These are phyloP conservation scores for Astyanax mexicanus DNA, from an alignment of 2,797 vertebrate species.

Conservation along the genomic window DNA sequence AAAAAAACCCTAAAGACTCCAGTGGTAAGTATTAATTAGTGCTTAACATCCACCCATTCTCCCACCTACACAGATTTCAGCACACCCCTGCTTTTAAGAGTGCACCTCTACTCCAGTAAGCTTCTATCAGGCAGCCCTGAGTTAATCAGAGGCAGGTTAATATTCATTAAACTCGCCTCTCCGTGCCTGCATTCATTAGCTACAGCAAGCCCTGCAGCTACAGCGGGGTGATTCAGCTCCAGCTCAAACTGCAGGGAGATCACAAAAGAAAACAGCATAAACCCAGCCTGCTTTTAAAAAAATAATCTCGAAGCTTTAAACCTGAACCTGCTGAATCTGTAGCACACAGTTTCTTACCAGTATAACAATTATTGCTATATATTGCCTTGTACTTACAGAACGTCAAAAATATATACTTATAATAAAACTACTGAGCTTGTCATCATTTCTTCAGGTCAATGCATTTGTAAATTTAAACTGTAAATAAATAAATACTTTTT, in stretches of 20 bases:
- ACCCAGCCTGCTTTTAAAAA: not conserved
- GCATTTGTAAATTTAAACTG: no score
- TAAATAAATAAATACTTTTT: no score
- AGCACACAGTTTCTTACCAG: no score
- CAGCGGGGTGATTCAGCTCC: not conserved
- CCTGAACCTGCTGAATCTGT: not conserved
- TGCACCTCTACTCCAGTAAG: not conserved
- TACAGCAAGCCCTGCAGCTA: not conserved
- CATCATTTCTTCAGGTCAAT: no score
- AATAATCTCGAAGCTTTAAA: not conserved
- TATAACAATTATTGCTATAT: no score
- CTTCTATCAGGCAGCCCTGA: not conserved
- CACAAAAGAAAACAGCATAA: not conserved
- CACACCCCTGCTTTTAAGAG: no score
- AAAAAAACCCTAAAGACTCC: not conserved
- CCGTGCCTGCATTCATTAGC: constrained; percentile 37
- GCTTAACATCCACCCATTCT: not conserved
- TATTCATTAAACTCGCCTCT: constrained; percentile 25
- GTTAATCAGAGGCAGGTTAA: constrained; percentile 29
- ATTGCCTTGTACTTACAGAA: no score
- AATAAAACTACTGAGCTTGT: no score
- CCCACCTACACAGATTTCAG: not conserved
- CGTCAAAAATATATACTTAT: no score
- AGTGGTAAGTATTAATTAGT: not conserved
- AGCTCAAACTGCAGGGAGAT: not conserved